Conservation (phyloP, 2,113 vertebrate genomes). For the Ictidomys tridecemlineatus region DNA sequence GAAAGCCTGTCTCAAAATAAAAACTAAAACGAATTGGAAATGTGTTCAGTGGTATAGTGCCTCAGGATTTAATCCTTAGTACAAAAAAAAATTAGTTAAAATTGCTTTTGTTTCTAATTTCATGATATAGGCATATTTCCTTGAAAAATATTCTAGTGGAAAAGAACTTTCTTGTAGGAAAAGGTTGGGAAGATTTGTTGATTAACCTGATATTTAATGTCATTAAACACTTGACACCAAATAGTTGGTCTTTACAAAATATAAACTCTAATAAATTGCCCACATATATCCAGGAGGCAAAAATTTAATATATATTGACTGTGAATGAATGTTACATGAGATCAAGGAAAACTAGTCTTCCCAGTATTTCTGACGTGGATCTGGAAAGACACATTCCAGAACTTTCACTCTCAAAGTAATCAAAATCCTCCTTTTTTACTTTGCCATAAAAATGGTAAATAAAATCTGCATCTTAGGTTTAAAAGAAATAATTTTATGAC, state of each 20-base stretch:
- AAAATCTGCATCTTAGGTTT: not conserved
- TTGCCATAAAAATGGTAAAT: slow-evolving; percentile 10
- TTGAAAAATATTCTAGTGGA: not conserved
- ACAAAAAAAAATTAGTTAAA: not conserved
- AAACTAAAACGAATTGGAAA: too few relatives aligned
- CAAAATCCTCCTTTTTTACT: not conserved
- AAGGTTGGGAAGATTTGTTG: not conserved
- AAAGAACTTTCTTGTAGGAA: not conserved
- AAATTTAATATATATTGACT: not conserved
- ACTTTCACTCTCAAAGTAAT: not conserved
- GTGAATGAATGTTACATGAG: not conserved
- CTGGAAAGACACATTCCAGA: not conserved
- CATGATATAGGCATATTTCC: not conserved
- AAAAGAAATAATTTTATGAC: not conserved
- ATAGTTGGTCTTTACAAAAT: slow-evolving; percentile 25
- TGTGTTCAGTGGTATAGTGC: too few relatives aligned
- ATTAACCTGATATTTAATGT: not conserved
- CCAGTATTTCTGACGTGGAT: not conserved
- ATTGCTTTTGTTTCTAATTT: not conserved
- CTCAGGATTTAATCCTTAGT: too few relatives aligned
- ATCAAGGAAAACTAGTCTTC: not conserved
- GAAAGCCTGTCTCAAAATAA: too few relatives aligned
- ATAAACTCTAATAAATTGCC: not conserved
- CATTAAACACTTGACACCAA: not conserved
- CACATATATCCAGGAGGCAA: not conserved